phyloP scores from a whole-genome alignment of 2,888 invertebrate species.

The Eupithecia inturbata region DNA sequence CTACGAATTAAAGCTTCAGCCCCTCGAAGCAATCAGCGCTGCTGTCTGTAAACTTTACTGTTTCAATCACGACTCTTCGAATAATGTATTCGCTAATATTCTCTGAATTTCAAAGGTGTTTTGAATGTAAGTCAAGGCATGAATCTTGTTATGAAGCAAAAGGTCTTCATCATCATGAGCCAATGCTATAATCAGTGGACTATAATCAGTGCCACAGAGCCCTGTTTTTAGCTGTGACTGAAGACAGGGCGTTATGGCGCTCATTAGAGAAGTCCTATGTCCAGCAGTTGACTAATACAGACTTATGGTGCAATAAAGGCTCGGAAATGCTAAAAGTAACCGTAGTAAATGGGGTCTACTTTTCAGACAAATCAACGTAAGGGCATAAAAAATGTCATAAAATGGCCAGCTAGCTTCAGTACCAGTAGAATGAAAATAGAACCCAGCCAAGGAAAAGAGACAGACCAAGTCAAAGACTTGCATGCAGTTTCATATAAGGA shows the following conservation, averaged over 20 bases:
- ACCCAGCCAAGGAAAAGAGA: background rate
- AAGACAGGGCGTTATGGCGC: background rate
- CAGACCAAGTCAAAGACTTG: too few species aligned
- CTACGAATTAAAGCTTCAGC: conserved; percentile 25
- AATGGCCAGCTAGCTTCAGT: too few species aligned
- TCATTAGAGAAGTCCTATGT: background rate
- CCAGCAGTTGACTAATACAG: too few species aligned
- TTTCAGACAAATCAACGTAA: too few species aligned
- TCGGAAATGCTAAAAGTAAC: too few species aligned
- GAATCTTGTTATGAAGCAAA: background rate
- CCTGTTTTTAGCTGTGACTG: too few species aligned
- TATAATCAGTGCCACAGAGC: too few species aligned
- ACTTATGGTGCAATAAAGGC: too few species aligned
- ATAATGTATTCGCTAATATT: conserved; percentile 3
- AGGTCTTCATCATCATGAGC: background rate
- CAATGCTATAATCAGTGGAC: background rate
- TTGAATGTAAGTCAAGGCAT: background rate
- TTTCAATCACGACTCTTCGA: conserved; percentile 7
- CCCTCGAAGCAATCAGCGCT: conserved; percentile 30
- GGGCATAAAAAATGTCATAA: too few species aligned
- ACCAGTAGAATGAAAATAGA: too few species aligned
- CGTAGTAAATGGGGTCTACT: too few species aligned
- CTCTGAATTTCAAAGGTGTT: conserved; percentile 6
- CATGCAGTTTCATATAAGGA: too few species aligned
- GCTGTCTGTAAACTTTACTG: conserved; percentile 36